Percentiles rank a stretch among this genome's conserved stretches.
phyloP scores from a whole-genome alignment of 1,140 invertebrate species.

The Tetragnatha versicolor region DNA sequence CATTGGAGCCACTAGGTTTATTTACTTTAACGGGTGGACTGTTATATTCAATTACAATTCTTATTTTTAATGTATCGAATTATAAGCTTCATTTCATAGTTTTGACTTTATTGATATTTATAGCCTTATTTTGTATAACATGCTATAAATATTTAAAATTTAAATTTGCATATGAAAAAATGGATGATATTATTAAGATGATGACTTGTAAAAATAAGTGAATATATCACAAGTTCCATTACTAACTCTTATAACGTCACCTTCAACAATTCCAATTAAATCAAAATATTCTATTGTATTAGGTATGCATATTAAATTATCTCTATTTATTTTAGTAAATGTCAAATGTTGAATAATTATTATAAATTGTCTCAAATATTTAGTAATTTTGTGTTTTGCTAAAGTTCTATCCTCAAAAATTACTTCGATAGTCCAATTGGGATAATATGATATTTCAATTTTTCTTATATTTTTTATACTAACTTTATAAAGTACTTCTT shows the following conservation, averaged over 20 bases:
- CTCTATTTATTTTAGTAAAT: neutral
- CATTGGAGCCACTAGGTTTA: constrained; percentile 7
- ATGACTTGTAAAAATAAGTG: constrained; percentile 21
- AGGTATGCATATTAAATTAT: neutral
- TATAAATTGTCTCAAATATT: neutral
- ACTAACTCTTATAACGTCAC: neutral
- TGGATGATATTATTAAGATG: constrained; percentile 18
- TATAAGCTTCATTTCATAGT: constrained; percentile 14
- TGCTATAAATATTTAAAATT: constrained; percentile 23
- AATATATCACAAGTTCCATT: neutral
- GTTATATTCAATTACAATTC: constrained; percentile 2
- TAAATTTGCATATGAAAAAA: constrained; percentile 28
- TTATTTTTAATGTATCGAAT: constrained; percentile 14
- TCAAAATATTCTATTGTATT: neutral
- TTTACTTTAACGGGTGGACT: neutral
- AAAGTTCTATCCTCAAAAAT: neutral
- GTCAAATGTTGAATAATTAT: neutral
- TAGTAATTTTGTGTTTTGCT: neutral
- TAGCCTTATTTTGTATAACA: constrained; percentile 11
- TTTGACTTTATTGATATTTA: constrained; percentile 5
- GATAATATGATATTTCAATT: neutral
- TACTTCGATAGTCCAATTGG: neutral
- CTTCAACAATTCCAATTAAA: neutral
- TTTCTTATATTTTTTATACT: neutral
- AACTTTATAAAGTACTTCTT: neutral